These are phyloP conservation scores for Notodonta dromedarius DNA, from an alignment of 2,888 invertebrate species.

Conservation along the genomic window DNA sequence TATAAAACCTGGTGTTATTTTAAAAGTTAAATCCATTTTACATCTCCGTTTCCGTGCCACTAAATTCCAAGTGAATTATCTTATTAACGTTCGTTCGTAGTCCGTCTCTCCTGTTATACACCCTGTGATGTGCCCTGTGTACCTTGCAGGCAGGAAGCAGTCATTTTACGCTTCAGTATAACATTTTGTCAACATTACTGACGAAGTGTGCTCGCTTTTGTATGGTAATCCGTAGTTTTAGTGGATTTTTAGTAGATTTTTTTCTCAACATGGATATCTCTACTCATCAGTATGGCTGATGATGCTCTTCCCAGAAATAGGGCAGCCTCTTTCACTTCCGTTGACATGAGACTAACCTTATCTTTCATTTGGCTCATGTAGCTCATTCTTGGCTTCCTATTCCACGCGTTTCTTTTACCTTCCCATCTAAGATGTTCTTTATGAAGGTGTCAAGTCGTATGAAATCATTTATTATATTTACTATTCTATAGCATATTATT, in stretches of 20 bases:
- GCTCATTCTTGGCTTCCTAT: no score
- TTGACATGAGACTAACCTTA: background rate
- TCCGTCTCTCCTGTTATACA: background rate
- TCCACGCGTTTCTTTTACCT: no score
- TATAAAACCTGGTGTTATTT: background rate
- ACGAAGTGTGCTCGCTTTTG: slow-evolving; percentile 33
- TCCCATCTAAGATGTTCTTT: no score
- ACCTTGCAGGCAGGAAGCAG: slow-evolving; percentile 6
- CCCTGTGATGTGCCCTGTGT: background rate
- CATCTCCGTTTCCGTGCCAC: slow-evolving; percentile 8
- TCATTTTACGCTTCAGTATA: slow-evolving; percentile 36
- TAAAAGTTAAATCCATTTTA: background rate
- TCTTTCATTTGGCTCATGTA: background rate
- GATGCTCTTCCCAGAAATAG: no score
- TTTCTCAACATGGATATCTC: no score
- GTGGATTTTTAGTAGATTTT: no score
- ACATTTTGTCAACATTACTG: slow-evolving; percentile 42
- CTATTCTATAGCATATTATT: no score
- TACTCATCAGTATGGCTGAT: no score
- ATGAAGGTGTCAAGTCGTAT: no score
- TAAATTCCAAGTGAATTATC: slow-evolving; percentile 12
- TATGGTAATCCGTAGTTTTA: background rate
- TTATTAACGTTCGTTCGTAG: slow-evolving; percentile 12
- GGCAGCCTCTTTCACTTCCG: no score
- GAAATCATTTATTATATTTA: no score